Evolutionary conservation across 2,888 invertebrate species (phyloP).

Genomic region (Temnothorax unifasciatus): DNA sequence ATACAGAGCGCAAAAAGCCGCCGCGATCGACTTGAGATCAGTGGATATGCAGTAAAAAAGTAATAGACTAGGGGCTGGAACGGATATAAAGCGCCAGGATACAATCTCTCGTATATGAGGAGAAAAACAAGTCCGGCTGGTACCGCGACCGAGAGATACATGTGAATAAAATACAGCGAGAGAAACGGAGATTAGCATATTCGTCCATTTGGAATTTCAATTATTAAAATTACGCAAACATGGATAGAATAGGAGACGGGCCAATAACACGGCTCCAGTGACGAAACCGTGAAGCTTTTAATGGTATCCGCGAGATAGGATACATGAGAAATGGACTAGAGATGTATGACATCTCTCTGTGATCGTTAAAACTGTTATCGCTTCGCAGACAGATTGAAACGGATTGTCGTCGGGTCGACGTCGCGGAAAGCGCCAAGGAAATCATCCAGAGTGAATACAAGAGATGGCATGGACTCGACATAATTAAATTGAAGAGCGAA

Average conservation of each 20-base stretch:
- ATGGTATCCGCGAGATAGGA: background rate
- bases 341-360: slow-evolving; percentile 22
- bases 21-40: slow-evolving; percentile 52
- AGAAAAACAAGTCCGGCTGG: slow-evolving; percentile 27
- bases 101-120: slow-evolving; percentile 28
- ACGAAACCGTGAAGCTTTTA: slow-evolving; percentile 8
- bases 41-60: slow-evolving; percentile 62
- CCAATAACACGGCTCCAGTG: slow-evolving; percentile 9
- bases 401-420: slow-evolving; percentile 15
- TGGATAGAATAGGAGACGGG: background rate
- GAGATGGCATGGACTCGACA: slow-evolving; percentile 12
- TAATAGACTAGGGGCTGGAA: slow-evolving; percentile 46
- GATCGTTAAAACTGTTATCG: slow-evolving; percentile 44
- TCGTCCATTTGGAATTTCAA: slow-evolving; percentile 34
- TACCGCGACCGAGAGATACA: background rate
- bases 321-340: slow-evolving; percentile 11
- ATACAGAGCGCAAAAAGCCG: slow-evolving; percentile 20
- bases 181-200: slow-evolving; percentile 44
- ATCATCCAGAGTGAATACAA: slow-evolving; percentile 6
- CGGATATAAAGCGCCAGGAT: slow-evolving; percentile 53
- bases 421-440: slow-evolving; percentile 16
- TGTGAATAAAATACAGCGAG: slow-evolving; percentile 19
- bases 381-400: slow-evolving; percentile 28
- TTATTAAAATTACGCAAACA: slow-evolving; percentile 41
- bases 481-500: slow-evolving; percentile 34